Base-by-base conservation (phyloP, 92 coral and sea anemone genomes). In the Bergia sp. region DNA sequence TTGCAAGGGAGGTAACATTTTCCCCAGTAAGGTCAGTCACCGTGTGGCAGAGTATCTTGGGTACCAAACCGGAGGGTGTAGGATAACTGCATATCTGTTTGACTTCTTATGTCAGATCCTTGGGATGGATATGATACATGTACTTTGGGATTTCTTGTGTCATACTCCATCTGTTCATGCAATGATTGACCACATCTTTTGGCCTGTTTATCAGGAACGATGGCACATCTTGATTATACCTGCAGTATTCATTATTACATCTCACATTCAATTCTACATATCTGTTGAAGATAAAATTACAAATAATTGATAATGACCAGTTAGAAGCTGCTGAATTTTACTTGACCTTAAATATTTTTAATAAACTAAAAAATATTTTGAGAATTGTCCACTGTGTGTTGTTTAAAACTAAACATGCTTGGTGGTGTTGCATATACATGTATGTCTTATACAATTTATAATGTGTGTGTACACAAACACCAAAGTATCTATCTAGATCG, bases 1-100 rank as follows among this genome's bases (percentile, higher is more conserved):
- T 92, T 92, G 80, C 94, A 89, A 11, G 90, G 94, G 13, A 92
- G 73, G 64, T 66, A 89, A n/a, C 81, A 65, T 50, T 92, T 86
- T n/a, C 61, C 38, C 92, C 94, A 89, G 41, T 89, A 90, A 65
- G 77, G 85, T 58, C 92, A 92, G 29, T 87, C 90, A 37, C 94
- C 89, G 16, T 86, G 36, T n/a, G 44, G 15, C 38, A 80, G 77
- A 77, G 49, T 74, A 37, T 21, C 15, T 18, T 16, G 15, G 42
- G 76, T 86, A 40, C 85, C 94, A 89, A 91, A 91, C 47, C 9
- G 16, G 16, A 57, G 65, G 65, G 65, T 57, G 65, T 57, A 57
- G 10, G 65, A 57, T 57, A 57, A 11, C 65, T 57, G 10, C 65
- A 57, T 18, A 57, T 57, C 65, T 57, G 65, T 57, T 57, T 57